Conservation (phyloP, 1,140 invertebrate species). For the Cydia fagiglandana region DNA sequence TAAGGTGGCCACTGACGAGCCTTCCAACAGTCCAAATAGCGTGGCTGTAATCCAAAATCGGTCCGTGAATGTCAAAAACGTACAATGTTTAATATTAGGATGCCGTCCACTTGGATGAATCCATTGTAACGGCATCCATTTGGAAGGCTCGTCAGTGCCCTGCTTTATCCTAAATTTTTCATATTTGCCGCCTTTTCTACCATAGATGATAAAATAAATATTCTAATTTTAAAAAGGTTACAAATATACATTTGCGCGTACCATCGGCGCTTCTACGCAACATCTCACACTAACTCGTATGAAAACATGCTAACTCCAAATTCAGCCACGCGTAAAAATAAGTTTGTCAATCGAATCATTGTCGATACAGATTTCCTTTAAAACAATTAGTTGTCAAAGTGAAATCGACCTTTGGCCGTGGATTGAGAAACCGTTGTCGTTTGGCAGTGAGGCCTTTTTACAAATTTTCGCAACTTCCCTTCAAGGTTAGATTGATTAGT, state of each 20-base stretch:
- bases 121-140: too few species aligned
- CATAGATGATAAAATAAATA: not conserved
- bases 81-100: too few species aligned
- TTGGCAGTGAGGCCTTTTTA: constrained; percentile 38
- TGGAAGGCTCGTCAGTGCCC: too few species aligned
- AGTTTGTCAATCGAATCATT: constrained; percentile 15
- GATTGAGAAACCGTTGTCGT: constrained; percentile 26
- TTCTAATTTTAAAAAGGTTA: not conserved
- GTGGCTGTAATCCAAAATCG: too few species aligned
- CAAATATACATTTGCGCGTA: not conserved
- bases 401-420: constrained; percentile 37
- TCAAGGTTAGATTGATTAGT: constrained; percentile 39
- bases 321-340: constrained; percentile 1
- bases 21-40: too few species aligned
- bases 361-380: constrained; percentile 24
- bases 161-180: too few species aligned
- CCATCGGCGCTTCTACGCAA: not conserved
- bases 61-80: too few species aligned
- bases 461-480: constrained; percentile 41
- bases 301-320: not conserved
- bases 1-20: too few species aligned
- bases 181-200: too few species aligned
- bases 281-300: not conserved
- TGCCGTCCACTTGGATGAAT: too few species aligned
- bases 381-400: constrained; percentile 35